Conservation (phyloP, 2,113 vertebrate species). For the Bujurquina vittata region DNA sequence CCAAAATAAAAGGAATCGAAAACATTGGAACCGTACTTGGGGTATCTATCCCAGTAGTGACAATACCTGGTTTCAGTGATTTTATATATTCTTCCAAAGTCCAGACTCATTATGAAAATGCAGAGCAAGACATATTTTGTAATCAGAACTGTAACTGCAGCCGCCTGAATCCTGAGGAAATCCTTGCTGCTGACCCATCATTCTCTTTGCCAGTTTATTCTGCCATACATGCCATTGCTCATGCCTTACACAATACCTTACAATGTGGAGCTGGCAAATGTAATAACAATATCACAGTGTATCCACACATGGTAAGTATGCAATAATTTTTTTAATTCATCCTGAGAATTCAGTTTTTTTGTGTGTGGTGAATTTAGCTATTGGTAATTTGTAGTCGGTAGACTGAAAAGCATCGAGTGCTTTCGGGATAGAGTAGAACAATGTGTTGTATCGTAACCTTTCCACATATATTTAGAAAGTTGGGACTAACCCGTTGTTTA, state of each 20-base stretch:
- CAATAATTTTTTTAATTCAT: not conserved
- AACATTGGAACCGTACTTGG: constrained; percentile 81
- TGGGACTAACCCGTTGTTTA: no score
- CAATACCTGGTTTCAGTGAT: constrained; percentile 70
- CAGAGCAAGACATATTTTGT: constrained; percentile 1
- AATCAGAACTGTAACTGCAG: constrained; percentile 77
- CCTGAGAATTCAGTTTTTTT: no score
- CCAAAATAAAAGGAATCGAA: constrained; percentile 68
- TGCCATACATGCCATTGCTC: constrained; percentile 82
- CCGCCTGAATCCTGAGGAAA: accelerated
- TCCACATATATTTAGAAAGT: no score
- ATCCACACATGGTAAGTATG: constrained; percentile 83
- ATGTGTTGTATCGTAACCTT: no score
- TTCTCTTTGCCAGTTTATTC: constrained; percentile 78
- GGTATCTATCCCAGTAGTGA: constrained; percentile 58
- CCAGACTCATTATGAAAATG: not conserved
- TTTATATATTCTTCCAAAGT: constrained; percentile 60
- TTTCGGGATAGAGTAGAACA: no score
- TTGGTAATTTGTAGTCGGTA: no score
- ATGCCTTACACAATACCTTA: constrained; percentile 80
- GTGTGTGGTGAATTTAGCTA: no score
- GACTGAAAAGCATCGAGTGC: no score
- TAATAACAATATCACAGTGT: constrained; percentile 56
- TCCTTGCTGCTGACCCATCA: constrained; percentile 6
- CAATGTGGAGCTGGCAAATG: constrained; percentile 77